Conservation (phyloP, 2,888 invertebrate species). For the Tiliacea aurago region DNA sequence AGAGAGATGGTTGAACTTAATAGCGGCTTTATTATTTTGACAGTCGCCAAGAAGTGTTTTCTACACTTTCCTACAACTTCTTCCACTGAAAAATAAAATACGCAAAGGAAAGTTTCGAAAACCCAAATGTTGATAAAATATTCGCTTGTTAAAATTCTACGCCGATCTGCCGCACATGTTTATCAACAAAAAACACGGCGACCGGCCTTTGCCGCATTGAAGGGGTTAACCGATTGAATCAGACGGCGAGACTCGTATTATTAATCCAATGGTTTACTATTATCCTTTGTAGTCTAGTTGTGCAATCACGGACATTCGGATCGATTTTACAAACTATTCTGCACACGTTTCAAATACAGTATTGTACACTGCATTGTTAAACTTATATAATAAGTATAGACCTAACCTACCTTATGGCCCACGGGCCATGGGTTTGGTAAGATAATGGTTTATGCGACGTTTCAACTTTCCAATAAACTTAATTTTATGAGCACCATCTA, state of each 20-base stretch:
- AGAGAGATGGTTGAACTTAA: neutral
- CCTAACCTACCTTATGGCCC: neutral
- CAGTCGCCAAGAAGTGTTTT: neutral
- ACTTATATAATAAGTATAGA: constrained; percentile 7
- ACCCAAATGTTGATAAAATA: constrained; percentile 31
- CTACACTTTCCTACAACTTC: too few species aligned
- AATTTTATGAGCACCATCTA: neutral
- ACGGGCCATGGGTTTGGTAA: neutral
- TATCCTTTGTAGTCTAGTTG: constrained; percentile 52
- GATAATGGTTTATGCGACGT: neutral
- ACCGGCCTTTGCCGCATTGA: constrained; percentile 41
- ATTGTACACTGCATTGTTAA: constrained; percentile 15
- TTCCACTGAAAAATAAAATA: neutral
- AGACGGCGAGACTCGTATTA: constrained; percentile 27
- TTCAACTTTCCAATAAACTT: neutral
- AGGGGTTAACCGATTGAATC: constrained; percentile 44
- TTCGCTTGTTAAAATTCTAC: constrained; percentile 17
- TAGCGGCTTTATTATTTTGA: neutral
- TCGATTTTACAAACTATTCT: constrained; percentile 36
- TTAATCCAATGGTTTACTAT: constrained; percentile 39
- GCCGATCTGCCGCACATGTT: constrained; percentile 13
- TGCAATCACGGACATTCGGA: constrained; percentile 33
- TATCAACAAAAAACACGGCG: constrained; percentile 34
- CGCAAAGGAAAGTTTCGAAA: constrained; percentile 17
- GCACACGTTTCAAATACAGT: constrained; percentile 21